Conservation (phyloP, 53 echinoderm and acorn worm genomes). For the Zoroaster sp. region DNA sequence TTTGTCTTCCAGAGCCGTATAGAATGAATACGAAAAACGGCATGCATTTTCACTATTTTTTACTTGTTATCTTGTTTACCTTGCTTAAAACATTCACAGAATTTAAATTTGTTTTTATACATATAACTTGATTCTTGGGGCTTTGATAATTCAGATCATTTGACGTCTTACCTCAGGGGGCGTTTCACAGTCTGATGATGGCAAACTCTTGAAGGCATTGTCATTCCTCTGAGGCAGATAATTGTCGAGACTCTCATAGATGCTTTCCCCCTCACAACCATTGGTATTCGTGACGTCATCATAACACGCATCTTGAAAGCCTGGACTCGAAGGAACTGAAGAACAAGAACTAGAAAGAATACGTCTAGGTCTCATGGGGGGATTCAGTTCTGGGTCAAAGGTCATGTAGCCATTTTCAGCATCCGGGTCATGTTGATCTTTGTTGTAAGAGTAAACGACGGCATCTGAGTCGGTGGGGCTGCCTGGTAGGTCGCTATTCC, state of each 20-base stretch:
- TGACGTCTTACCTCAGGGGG: conserved; percentile 35
- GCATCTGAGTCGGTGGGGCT: conserved; percentile 38
- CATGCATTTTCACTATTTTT: too few relatives aligned
- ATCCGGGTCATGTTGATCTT: background rate
- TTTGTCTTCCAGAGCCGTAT: too few relatives aligned
- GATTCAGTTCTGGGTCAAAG: conserved; percentile 41
- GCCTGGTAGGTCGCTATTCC: conserved; percentile 33
- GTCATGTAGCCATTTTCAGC: conserved; percentile 34
- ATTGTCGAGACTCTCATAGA: conserved; percentile 41
- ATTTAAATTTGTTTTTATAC: too few relatives aligned
- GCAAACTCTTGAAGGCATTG: conserved; percentile 4
- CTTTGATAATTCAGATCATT: too few relatives aligned
- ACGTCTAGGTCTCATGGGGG: conserved; percentile 9
- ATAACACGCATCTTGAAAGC: conserved; percentile 21
- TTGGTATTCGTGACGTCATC: background rate
- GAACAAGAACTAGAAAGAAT: conserved; percentile 37
- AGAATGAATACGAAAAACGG: too few relatives aligned
- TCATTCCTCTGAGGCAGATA: background rate
- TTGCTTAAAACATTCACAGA: too few relatives aligned
- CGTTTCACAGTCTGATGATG: conserved; percentile 28
- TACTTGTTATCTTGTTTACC: too few relatives aligned
- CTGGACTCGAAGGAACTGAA: conserved; percentile 42
- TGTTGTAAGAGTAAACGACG: background rate
- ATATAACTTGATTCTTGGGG: too few relatives aligned
- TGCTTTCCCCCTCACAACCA: background rate